Base-by-base conservation (phyloP, 1,140 invertebrate species). In the Drosophila equinoxialis region DNA sequence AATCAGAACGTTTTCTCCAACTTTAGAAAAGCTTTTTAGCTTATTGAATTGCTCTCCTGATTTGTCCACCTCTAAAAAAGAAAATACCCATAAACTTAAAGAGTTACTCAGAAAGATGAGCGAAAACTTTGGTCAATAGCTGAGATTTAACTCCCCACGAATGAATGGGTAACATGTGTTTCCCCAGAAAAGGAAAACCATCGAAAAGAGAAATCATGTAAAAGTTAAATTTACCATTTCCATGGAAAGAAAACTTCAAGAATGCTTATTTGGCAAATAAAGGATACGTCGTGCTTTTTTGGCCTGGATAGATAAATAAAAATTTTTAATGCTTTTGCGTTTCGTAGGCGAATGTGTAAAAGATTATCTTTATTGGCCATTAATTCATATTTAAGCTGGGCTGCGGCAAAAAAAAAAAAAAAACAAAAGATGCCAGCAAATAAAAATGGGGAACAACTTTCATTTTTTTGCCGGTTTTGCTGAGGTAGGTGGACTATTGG, bases 321-420 rank as follows among this genome's bases (percentile, higher is more conserved):
- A 51, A 23, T 51, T 87, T 83, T 87, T 87, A 87, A 87, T 87
- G 84, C 77, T 74, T 74, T 89, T 87, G 84, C 80, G 77, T 74
- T 89, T 84, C 83, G 84, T 89, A 83, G 84, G 84, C 83, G 83
- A 87, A 89, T 87, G 83, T 87, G 83, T 87, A 80, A 89, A 82
- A 87, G 83, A 87, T 87, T 83, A 87, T 87, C 83, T 87, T 87
- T 87, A 87, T 87, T 87, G 83, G 80, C 83, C 83, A 87, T 87
- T 87, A 87, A 89, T 87, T 87, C 83, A 89, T 87, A 87, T 87
- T 87, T 87, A 87, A 87, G 83, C 83, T 89, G 83, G 45, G 45
- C 71, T 87, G 84, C 83, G 84, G 83, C 84, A 87, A 30, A 30
- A 5, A 30, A 30, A 30, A 30, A 30, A 30, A 30, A 73, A 82